Percentiles rank a stretch among this genome's conserved stretches.
Conservation (phyloP, 2,797 vertebrate genomes). For the Pseudopleuronectes americanus region DNA sequence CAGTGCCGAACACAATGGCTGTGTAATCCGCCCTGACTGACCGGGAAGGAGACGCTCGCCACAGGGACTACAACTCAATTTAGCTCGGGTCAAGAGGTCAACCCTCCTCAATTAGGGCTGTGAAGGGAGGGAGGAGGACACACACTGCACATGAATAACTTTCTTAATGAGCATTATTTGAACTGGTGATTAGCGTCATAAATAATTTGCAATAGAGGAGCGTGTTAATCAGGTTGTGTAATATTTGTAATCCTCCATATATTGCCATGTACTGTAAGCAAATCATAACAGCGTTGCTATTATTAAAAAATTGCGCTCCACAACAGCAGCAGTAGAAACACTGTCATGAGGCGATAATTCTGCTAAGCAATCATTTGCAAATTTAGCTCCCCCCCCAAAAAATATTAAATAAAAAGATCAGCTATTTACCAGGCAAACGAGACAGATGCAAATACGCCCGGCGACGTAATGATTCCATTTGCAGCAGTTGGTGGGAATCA, state of each 20-base stretch:
- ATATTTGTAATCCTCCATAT: constrained; percentile 70
- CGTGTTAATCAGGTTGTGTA: constrained; percentile 74
- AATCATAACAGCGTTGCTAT: constrained; percentile 18
- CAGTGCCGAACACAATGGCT: constrained; percentile 81
- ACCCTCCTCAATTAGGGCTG: constrained; percentile 84
- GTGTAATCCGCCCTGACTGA: constrained; percentile 84
- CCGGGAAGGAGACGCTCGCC: constrained; percentile 84
- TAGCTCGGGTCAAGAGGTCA: constrained; percentile 84
- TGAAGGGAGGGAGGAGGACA: constrained; percentile 69
- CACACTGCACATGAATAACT: constrained; percentile 81
- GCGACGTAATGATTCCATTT: constrained; percentile 52
- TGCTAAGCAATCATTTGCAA: constrained; percentile 39
- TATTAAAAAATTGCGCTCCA: constrained; percentile 1
- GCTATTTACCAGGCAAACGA: constrained; percentile 28
- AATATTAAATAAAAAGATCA: constrained; percentile 7
- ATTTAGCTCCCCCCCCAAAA: constrained; percentile 27
- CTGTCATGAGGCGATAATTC: constrained; percentile 48
- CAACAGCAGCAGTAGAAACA: constrained; percentile 2
- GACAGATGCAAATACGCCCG: constrained; percentile 41
- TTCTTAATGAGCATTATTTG: constrained; percentile 85
- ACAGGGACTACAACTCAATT: constrained; percentile 87
- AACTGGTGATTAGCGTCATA: constrained; percentile 83
- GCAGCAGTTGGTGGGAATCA: constrained; percentile 59
- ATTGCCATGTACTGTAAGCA: constrained; percentile 36
- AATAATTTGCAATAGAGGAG: constrained; percentile 80